Conservation (phyloP, 2,888 invertebrate genomes). For the Leptinotarsa haldemani region DNA sequence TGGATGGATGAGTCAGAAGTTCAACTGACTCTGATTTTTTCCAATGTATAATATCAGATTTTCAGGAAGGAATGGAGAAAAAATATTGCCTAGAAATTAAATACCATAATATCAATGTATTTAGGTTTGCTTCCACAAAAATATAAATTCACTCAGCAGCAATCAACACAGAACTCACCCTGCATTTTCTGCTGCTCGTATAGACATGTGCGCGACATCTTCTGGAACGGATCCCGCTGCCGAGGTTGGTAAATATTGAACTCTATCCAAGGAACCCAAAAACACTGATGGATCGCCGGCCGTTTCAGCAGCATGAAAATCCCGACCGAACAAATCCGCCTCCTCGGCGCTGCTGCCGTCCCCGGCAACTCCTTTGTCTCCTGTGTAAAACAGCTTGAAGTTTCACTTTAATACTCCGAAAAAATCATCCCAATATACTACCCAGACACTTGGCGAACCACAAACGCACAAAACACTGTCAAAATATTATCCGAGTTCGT, state of each 20-base stretch:
- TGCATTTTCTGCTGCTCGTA: slow-evolving; percentile 60
- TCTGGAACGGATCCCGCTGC: slow-evolving; percentile 57
- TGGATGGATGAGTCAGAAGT: too few relatives aligned
- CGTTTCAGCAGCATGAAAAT: slow-evolving; percentile 55
- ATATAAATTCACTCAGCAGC: too few relatives aligned
- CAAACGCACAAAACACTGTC: slow-evolving; percentile 6
- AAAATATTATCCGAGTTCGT: neutral
- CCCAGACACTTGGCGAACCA: neutral
- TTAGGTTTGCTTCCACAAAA: too few relatives aligned
- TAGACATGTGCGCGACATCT: slow-evolving; percentile 57
- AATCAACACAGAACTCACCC: slow-evolving; percentile 52
- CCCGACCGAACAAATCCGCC: slow-evolving; percentile 59
- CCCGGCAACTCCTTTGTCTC: slow-evolving; percentile 57
- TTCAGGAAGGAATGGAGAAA: too few relatives aligned
- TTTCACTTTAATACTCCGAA: slow-evolving; percentile 3
- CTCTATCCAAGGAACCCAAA: slow-evolving; percentile 57
- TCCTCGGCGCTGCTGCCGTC: slow-evolving; percentile 55
- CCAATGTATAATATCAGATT: too few relatives aligned
- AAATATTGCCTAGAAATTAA: too few relatives aligned
- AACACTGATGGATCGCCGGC: slow-evolving; percentile 52
- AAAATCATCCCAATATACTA: neutral
- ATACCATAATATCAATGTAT: too few relatives aligned
- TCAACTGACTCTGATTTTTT: too few relatives aligned
- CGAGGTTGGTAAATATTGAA: slow-evolving; percentile 59
- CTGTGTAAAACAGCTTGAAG: slow-evolving; percentile 61